Evolutionary conservation across 1,140 invertebrate genomes (phyloP).

Genomic region (Oryctes rhinoceros): DNA sequence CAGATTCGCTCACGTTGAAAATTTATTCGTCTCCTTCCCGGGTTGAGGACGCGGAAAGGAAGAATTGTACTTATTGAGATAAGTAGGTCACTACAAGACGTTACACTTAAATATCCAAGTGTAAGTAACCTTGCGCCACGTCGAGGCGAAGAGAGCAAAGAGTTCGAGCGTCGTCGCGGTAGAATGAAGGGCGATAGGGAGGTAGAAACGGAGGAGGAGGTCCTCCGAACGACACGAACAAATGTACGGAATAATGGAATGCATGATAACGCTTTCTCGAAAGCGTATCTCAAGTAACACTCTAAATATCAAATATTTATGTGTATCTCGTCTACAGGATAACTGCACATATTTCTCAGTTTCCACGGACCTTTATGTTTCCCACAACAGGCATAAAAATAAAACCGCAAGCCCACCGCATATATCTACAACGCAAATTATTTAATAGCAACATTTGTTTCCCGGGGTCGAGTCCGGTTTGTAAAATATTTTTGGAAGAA

Average conservation of each 20-base stretch:
- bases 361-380: constrained; percentile 34
- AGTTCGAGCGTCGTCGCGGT: neutral
- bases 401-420: constrained; percentile 1
- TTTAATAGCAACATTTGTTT: constrained; percentile 38
- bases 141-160: neutral
- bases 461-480: neutral
- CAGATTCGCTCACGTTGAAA: constrained; percentile 27
- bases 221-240: constrained; percentile 26
- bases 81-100: constrained; percentile 14
- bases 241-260: constrained; percentile 37
- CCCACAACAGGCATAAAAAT: constrained; percentile 40
- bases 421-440: constrained; percentile 35
- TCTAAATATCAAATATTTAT: constrained; percentile 40
- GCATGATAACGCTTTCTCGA: constrained; percentile 36
- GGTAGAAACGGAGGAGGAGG: neutral
- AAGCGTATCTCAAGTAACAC: constrained; percentile 37
- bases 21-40: neutral
- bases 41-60: constrained; percentile 24
- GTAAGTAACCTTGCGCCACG: neutral
- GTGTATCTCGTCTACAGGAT: constrained; percentile 32
- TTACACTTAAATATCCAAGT: constrained; percentile 19
- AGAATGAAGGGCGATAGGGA: neutral
- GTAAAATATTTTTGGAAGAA: neutral
- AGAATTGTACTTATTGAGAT: constrained; percentile 33
- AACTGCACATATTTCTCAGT: constrained; percentile 39